Evolutionary conservation across 2,888 invertebrate species (phyloP), one percentile per base, ranked within the genome.

Genomic region (Cosmia pyralina): DNA sequence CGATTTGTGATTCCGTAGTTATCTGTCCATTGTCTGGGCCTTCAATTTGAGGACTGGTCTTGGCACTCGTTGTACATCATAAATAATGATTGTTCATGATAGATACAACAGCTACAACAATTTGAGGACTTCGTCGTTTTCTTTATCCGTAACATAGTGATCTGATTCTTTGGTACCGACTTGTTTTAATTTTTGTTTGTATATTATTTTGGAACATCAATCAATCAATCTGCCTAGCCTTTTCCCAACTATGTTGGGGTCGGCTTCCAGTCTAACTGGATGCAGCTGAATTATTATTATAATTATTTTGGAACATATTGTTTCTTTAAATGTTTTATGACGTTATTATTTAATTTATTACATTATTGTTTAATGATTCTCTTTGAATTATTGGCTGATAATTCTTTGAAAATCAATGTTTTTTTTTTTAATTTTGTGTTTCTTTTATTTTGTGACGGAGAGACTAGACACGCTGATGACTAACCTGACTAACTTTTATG

Each of bases 361-460:
- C 10, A 1, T 11, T 75, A 5, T 64, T 74, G 41, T 50, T 77
- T 57, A 19, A 46, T n/a, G 83, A 87, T 91, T 53, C 86, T 72
- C 87, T 82, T 87, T 88, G 89, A 91, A 90, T 90, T 90, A 86
- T 88, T 92, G 93, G 93, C 93, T 93, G 90, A 87, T 91, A 89
- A 89, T 92, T 92, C 89, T 79, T 83, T 85, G 87, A 77, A 88
- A 83, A 87, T 91, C 77, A 22, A 15, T n/a, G n/a, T n/a, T 4
- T 75, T 71, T n/a, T 8, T 55, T 7, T 34, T 22, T 55, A 28
- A 13, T 15, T 71, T 22, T 38, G 5, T 38, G 22, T 50, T 60
- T 50, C 0, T 57, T 34, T 41, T n/a, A 28, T 13, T 4, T 57
- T 44, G 0, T 11, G 41, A 46, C 41, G 0, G 4, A 34, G 28